Conservation (phyloP, 2,113 vertebrate species). For the Microcebus lehilahytsara region DNA sequence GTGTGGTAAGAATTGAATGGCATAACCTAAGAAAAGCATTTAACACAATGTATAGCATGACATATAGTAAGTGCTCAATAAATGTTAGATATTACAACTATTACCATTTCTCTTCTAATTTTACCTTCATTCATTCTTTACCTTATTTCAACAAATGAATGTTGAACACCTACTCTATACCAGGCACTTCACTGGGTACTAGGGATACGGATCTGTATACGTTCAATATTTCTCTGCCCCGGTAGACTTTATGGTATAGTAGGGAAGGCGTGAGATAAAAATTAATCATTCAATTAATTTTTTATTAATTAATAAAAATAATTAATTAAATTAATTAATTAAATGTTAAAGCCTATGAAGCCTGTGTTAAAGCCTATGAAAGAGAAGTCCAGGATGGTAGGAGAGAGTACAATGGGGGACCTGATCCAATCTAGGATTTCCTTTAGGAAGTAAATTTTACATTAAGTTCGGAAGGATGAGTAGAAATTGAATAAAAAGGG, state of each 20-base stretch:
- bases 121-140: background rate
- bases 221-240: background rate
- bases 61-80: background rate
- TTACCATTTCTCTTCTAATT: background rate
- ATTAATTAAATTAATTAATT: no score
- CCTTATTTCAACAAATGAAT: slow-evolving; percentile 17
- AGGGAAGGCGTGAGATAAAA: background rate
- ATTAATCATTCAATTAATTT: background rate
- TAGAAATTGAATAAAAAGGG: background rate
- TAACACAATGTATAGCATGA: background rate
- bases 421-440: background rate
- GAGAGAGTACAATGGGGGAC: background rate
- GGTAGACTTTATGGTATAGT: background rate
- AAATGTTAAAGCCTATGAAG: no score
- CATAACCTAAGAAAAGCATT: background rate
- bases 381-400: background rate
- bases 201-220: background rate
- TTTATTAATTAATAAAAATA: background rate
- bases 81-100: background rate
- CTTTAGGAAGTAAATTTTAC: slow-evolving; percentile 10
- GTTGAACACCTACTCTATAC: background rate
- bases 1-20: background rate
- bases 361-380: background rate
- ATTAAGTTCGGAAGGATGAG: background rate
- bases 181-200: background rate